Evolutionary conservation across 2,113 vertebrate species (phyloP).

Genomic region (Nanorana parkeri): DNA sequence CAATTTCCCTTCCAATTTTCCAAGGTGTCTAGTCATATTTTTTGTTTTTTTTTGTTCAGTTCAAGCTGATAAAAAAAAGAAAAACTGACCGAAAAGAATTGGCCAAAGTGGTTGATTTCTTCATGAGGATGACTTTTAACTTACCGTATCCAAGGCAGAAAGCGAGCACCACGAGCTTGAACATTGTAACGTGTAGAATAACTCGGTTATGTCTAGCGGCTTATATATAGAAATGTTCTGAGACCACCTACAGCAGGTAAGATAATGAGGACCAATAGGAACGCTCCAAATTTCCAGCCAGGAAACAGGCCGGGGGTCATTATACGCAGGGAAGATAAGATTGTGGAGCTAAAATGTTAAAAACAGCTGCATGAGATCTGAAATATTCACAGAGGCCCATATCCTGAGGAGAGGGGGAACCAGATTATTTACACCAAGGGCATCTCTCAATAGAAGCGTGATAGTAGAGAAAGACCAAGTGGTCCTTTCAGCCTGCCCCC

Average conservation of each 20-base stretch:
- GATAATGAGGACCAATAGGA: background rate
- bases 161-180: slow-evolving; percentile 42
- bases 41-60: too few species aligned
- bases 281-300: background rate
- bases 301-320: background rate
- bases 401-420: too few species aligned
- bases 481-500: too few species aligned
- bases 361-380: background rate
- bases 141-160: slow-evolving; percentile 46
- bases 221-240: slow-evolving; percentile 2
- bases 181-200: slow-evolving; percentile 16
- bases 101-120: too few species aligned
- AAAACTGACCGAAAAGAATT: too few species aligned
- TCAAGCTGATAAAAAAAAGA: too few species aligned
- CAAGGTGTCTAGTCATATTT: too few species aligned
- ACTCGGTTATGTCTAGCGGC: too few species aligned
- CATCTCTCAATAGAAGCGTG: too few species aligned
- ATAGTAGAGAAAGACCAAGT: too few species aligned
- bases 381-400: background rate
- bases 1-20: too few species aligned
- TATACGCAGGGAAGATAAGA: background rate
- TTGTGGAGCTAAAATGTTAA: background rate
- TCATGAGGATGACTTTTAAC: background rate
- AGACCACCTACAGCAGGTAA: background rate
- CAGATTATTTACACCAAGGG: too few species aligned